Base-by-base conservation (phyloP, 2,797 vertebrate species). In the Prunella strophiata region DNA sequence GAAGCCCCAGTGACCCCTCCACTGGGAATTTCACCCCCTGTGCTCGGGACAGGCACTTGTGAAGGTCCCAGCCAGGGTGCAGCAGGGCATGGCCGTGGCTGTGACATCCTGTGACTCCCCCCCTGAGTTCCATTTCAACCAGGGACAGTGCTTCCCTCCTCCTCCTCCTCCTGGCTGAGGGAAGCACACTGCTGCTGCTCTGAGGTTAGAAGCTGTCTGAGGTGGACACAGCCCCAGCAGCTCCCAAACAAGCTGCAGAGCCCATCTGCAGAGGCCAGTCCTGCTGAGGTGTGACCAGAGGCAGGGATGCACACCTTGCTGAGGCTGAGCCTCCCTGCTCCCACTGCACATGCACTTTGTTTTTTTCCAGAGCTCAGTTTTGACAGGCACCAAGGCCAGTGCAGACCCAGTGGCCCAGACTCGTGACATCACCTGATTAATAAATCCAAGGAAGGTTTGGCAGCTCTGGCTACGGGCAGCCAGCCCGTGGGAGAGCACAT, bases 361-460 rank as follows among this genome's bases (percentile, higher is more conserved):
- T 10, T 81, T 84, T 50, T 73, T 21, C 70, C 80, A 75, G 54
- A 80, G 86, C 75, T 71, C 2, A 2, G 86, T 80, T 91, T 54
- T 79, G 78, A 94, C 81, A 95, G 84, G 74, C 92, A 82, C 30
- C 1, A 5, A 79, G 77, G 75, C 93, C 85, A 77, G 67, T 30
- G 80, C 93, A 91, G 83, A 91, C 74, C 74, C 34, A 77, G 61
- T 76, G 90, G 85, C 83, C 90, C 7, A 5, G 80, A 50, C 93
- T 88, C 23, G 16, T 93, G 90, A 93, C 80, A 90, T 85, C 94
- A 93, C 93, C 93, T 77, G 83, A 90, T 94, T 70, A 94, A 93
- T 85, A 90, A 93, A 90, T 74, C 78, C 80, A 68, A 26, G 78
- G 74, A 67, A 77, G 67, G 68, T 82, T 88, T 89, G 81, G 93